Conservation (phyloP, 2,888 invertebrate species). For the Agrochola litura region DNA sequence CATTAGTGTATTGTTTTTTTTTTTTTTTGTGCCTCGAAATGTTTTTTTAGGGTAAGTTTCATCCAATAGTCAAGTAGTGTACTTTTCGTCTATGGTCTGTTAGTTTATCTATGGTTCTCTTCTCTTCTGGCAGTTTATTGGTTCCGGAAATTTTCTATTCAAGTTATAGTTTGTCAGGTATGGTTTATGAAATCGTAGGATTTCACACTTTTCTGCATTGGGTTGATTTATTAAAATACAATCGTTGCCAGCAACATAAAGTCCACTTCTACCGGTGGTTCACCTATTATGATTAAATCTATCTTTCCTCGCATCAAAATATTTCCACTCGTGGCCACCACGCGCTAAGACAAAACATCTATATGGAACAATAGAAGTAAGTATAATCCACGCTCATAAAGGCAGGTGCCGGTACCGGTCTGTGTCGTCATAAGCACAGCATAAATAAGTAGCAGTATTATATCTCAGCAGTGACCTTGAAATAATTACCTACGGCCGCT, state of each 20-base stretch:
- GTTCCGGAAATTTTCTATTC: neutral
- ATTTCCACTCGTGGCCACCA: constrained; percentile 37
- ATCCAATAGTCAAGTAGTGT: no score
- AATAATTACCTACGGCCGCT: no score
- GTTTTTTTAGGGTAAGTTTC: no score
- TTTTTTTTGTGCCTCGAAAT: no score
- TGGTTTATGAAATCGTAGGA: neutral
- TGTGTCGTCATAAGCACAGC: constrained; percentile 12
- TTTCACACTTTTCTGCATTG: neutral
- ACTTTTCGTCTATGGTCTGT: neutral
- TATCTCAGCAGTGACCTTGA: no score
- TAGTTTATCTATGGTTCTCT: neutral
- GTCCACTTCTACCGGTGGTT: no score
- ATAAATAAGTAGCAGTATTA: no score
- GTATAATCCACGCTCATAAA: constrained; percentile 10
- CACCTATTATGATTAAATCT: constrained; percentile 2
- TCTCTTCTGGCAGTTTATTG: neutral
- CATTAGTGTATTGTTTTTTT: no score
- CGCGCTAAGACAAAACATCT: constrained; percentile 41
- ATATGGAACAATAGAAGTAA: constrained; percentile 44
- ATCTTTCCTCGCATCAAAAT: constrained; percentile 33
- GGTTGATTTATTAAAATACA: neutral
- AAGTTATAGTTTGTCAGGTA: neutral
- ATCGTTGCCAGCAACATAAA: neutral
- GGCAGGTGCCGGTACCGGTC: constrained; percentile 11